Percentiles rank a stretch among this genome's conserved stretches.
phyloP scores from a whole-genome alignment of 2,797 vertebrate genomes.

The Spinus olivaceus region DNA sequence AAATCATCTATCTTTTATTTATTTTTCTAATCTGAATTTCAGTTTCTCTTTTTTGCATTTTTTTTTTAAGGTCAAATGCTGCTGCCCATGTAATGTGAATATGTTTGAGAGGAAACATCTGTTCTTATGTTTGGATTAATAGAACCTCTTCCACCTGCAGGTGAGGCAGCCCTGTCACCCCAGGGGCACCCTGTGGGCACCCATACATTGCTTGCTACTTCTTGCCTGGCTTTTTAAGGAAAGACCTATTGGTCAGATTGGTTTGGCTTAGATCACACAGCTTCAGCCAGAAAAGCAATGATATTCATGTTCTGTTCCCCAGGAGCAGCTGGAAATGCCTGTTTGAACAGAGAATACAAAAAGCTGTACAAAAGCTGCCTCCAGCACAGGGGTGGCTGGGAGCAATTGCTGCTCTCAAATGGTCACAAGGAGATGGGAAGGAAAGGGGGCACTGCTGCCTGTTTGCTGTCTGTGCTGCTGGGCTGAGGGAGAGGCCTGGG shows the following conservation, averaged over 20 bases:
- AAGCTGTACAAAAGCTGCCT: constrained; percentile 13
- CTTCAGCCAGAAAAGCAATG: background rate
- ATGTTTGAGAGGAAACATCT: background rate
- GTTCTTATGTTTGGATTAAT: background rate
- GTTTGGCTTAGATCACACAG: background rate
- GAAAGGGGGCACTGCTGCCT: background rate
- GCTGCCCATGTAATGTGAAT: background rate
- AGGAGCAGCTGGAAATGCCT: constrained; percentile 37
- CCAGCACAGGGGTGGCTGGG: background rate
- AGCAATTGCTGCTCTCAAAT: background rate
- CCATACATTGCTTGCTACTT: background rate
- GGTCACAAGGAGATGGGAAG: background rate
- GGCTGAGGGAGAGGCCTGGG: background rate
- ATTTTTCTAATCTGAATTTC: background rate
- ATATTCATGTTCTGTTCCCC: background rate
- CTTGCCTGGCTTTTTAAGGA: background rate
- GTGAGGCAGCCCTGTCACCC: background rate
- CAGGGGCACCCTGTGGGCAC: background rate
- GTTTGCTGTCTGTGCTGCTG: background rate
- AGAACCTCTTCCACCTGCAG: background rate
- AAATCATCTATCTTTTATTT: background rate
- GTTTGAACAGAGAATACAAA: constrained; percentile 41
- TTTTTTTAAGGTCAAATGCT: background rate
- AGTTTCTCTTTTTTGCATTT: background rate
- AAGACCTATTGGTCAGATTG: background rate